phyloP scores from a whole-genome alignment of 2,113 vertebrate genomes.

The Sorex araneus region DNA sequence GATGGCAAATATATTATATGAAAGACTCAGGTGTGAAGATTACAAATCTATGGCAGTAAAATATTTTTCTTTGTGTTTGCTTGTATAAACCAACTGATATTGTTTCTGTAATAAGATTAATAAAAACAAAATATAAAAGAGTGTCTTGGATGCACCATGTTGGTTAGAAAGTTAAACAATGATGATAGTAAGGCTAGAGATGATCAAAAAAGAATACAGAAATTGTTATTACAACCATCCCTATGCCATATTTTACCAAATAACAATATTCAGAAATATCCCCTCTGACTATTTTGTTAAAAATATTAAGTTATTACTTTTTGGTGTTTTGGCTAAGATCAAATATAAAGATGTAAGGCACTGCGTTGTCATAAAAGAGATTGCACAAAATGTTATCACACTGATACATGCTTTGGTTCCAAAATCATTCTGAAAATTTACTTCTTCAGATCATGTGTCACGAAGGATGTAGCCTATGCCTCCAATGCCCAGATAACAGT shows the following conservation, averaged over 20 bases:
- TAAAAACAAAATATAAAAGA: background rate
- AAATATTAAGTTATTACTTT: too few species aligned
- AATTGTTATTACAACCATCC: background rate
- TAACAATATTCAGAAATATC: background rate
- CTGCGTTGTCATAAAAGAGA: too few species aligned
- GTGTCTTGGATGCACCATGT: background rate
- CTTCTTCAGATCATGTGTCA: background rate
- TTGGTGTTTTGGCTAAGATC: too few species aligned
- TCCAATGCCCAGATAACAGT: background rate
- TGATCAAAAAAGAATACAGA: background rate
- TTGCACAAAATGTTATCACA: background rate
- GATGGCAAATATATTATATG: background rate
- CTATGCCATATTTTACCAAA: background rate
- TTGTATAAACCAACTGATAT: background rate
- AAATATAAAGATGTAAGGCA: too few species aligned
- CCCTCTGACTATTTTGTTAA: background rate
- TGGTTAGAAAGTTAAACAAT: background rate
- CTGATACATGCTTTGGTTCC: background rate
- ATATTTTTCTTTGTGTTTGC: background rate
- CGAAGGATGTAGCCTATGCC: background rate
- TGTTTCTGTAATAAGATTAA: constrained; percentile 1
- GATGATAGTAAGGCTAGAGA: background rate
- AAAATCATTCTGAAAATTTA: constrained; percentile 8
- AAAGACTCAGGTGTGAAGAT: background rate
- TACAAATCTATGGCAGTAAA: background rate